Conservation (phyloP, 2,797 vertebrate species). For the Muraenolepis orangiensis region DNA sequence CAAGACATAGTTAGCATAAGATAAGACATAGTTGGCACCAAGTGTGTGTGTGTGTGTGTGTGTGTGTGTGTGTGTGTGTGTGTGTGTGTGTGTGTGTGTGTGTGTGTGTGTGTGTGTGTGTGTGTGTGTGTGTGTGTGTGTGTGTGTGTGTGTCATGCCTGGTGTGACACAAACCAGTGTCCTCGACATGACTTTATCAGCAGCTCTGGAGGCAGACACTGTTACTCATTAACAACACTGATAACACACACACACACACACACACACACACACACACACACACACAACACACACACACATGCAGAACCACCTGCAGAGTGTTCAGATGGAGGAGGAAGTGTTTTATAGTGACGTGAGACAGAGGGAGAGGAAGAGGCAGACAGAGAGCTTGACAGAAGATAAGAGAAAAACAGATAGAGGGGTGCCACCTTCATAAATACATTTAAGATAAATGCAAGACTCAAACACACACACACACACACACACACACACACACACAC, state of each 20-base stretch:
- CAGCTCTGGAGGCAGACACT: slow-evolving; percentile 59
- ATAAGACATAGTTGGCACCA: slow-evolving; percentile 44
- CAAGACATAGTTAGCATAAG: slow-evolving; percentile 25
- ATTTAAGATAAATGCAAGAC: background rate
- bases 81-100: slow-evolving; percentile 5
- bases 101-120: slow-evolving; percentile 5
- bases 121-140: too few relatives aligned
- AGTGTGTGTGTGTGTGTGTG: background rate
- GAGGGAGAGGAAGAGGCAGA: slow-evolving; percentile 10
- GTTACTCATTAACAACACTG: slow-evolving; percentile 67
- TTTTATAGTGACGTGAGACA: slow-evolving; percentile 38
- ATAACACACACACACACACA: slow-evolving; percentile 25
- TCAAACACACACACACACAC: background rate
- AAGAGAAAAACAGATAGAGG: background rate
- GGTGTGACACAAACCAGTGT: slow-evolving; percentile 24
- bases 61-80: slow-evolving; percentile 2
- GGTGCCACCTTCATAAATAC: background rate
- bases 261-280: slow-evolving; percentile 25
- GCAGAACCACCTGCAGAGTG: slow-evolving; percentile 24
- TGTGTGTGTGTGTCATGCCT: slow-evolving; percentile 7
- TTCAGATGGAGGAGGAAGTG: slow-evolving; percentile 50
- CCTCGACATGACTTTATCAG: slow-evolving; percentile 61
- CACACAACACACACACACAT: slow-evolving; percentile 36
- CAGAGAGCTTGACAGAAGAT: background rate
- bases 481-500: background rate